Conservation (phyloP, 2,888 invertebrate genomes). For the Vandiemenella viatica region DNA sequence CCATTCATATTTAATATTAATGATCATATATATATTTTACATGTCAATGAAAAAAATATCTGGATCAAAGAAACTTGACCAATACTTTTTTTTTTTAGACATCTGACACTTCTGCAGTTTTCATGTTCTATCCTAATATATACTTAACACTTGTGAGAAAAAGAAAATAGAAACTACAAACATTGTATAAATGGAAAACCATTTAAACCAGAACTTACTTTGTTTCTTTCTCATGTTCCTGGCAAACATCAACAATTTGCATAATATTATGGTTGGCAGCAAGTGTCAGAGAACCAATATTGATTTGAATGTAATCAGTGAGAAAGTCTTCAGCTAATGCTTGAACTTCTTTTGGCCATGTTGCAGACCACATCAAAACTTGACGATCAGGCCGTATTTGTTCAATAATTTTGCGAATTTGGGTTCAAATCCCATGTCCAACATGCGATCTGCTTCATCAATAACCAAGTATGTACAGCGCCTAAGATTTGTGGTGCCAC, state of each 20-base stretch:
- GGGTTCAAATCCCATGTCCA: conserved; percentile 98
- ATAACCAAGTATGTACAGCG: conserved; percentile 81
- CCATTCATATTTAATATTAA: too few species aligned
- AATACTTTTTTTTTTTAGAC: too few species aligned
- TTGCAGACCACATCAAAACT: conserved; percentile 98
- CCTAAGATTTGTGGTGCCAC: conserved; percentile 61
- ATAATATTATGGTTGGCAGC: conserved; percentile 96
- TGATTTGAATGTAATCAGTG: conserved; percentile 84
- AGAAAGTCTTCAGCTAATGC: conserved; percentile 91
- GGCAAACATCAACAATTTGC: conserved; percentile 85
- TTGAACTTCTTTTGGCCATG: conserved; percentile 98
- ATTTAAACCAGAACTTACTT: conserved; percentile 17
- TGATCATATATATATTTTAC: too few species aligned
- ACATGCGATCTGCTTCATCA: conserved; percentile 88
- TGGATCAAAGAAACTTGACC: too few species aligned
- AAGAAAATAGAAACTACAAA: too few species aligned
- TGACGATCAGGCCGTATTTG: conserved; percentile 80
- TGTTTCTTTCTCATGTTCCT: conserved; percentile 76
- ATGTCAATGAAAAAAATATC: not conserved
- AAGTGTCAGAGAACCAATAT: conserved; percentile 84
- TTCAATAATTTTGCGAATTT: conserved; percentile 83
- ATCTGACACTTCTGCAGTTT: too few species aligned
- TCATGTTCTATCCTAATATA: too few species aligned
- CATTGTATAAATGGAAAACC: too few species aligned
- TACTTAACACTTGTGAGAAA: too few species aligned